Percentiles rank a stretch among this genome's conserved stretches.
phyloP scores from a whole-genome alignment of 2,797 vertebrate species.

The Pogonophryne albipinna region DNA sequence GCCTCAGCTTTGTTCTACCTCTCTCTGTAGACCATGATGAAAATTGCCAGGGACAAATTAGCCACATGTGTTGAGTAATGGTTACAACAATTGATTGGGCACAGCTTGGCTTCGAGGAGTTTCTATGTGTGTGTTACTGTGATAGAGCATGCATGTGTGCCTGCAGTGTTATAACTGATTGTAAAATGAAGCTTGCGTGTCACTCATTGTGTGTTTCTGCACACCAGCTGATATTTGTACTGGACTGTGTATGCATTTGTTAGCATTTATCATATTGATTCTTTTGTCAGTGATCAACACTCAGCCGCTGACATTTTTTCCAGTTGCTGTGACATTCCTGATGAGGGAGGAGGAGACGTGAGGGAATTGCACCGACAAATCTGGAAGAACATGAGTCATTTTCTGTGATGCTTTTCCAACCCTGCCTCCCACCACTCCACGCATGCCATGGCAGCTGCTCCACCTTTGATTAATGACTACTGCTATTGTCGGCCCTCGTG shows the following conservation, averaged over 20 bases:
- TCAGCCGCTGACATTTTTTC: slow-evolving; percentile 33
- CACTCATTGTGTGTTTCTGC: slow-evolving; percentile 3
- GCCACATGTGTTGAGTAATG: slow-evolving; percentile 78
- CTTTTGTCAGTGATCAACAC: slow-evolving; percentile 26
- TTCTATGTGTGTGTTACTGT: slow-evolving; percentile 22
- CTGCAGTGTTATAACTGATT: no score
- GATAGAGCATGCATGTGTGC: slow-evolving; percentile 17
- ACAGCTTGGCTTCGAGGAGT: slow-evolving; percentile 52
- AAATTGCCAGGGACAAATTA: slow-evolving; percentile 79
- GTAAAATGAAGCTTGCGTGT: not conserved
- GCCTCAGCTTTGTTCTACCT: slow-evolving; percentile 66
- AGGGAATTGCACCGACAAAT: slow-evolving; percentile 60
- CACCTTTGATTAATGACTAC: slow-evolving; percentile 72
- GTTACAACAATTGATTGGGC: slow-evolving; percentile 75
- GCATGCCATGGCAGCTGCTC: slow-evolving; percentile 53
- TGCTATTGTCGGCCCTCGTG: slow-evolving; percentile 55
- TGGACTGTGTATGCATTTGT: slow-evolving; percentile 24
- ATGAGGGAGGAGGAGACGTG: slow-evolving; percentile 60
- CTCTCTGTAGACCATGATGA: slow-evolving; percentile 70
- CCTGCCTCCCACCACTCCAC: slow-evolving; percentile 60
- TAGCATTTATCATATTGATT: slow-evolving; percentile 50
- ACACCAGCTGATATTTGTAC: slow-evolving; percentile 1
- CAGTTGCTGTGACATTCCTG: slow-evolving; percentile 69
- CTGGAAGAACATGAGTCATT: slow-evolving; percentile 70
- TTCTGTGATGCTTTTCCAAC: slow-evolving; percentile 75